These are phyloP conservation scores for Ichneumoninae sp. DNA, from an alignment of 2,888 invertebrate species.

Conservation along the genomic window DNA sequence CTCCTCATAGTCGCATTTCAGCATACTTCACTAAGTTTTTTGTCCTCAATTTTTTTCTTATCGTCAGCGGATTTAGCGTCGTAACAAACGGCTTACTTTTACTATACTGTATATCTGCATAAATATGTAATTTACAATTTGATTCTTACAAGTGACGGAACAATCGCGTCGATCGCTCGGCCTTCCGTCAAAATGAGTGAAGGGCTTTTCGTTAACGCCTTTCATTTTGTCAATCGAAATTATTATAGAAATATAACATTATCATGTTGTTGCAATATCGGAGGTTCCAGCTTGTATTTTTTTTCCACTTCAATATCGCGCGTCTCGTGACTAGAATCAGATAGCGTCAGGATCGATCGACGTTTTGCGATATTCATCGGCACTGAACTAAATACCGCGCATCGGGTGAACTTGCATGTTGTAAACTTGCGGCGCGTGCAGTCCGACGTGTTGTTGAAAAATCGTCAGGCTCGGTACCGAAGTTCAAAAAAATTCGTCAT, in stretches of 20 bases:
- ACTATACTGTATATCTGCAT: constrained; percentile 12
- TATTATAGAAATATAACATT: constrained; percentile 3
- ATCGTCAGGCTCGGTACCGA: background rate
- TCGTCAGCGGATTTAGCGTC: constrained; percentile 17
- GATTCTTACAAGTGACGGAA: constrained; percentile 50
- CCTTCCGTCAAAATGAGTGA: background rate
- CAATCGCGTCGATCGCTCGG: background rate
- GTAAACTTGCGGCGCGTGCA: constrained; percentile 14
- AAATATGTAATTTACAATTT: constrained; percentile 56
- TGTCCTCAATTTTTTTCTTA: constrained; percentile 3
- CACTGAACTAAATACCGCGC: constrained; percentile 17
- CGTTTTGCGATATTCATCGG: constrained; percentile 27
- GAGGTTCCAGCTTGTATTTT: constrained; percentile 4
- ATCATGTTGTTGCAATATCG: constrained; percentile 26
- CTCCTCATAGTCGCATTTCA: constrained; percentile 10
- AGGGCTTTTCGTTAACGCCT: constrained; percentile 6
- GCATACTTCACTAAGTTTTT: background rate
- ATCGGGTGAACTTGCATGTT: constrained; percentile 5
- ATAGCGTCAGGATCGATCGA: constrained; percentile 24
- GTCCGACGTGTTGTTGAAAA: constrained; percentile 12
- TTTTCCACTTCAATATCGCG: constrained; percentile 31
- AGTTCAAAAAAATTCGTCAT: constrained; percentile 11
- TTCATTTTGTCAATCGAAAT: constrained; percentile 21
- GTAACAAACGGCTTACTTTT: constrained; percentile 4
- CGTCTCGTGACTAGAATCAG: constrained; percentile 47